Evolutionary conservation across 2,797 vertebrate species (phyloP).

Genomic region (Acanthiza pusilla): DNA sequence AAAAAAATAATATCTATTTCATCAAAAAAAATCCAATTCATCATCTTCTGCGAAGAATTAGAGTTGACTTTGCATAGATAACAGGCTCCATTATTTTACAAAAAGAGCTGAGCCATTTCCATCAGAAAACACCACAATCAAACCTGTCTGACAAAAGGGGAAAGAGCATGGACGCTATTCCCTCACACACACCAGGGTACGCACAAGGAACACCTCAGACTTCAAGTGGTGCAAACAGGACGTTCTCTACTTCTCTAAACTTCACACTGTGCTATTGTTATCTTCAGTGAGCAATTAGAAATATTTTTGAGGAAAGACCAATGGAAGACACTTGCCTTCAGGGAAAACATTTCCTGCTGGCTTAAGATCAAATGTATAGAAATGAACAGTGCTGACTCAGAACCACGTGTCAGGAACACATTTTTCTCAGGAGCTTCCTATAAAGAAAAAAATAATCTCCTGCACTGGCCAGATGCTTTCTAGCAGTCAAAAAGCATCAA

Average conservation of each 20-base stretch:
- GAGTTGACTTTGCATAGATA: slow-evolving; percentile 36
- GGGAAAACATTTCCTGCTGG: slow-evolving; percentile 27
- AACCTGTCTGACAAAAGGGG: neutral
- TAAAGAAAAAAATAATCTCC: neutral
- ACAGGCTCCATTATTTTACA: neutral
- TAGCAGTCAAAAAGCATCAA: neutral
- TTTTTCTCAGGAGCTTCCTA: neutral
- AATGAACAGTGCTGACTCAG: neutral
- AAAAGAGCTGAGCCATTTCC: neutral
- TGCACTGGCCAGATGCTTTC: neutral
- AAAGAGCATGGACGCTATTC: neutral
- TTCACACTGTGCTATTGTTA: neutral
- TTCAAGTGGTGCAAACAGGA: neutral
- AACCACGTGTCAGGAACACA: neutral
- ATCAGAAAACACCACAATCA: neutral
- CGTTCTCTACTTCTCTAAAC: neutral
- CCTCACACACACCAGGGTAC: neutral
- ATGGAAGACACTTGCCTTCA: slow-evolving; percentile 20
- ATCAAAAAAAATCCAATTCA: neutral
- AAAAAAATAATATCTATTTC: neutral
- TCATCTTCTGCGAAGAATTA: slow-evolving; percentile 2
- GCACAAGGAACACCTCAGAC: neutral
- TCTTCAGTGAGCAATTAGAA: neutral
- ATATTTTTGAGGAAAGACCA: neutral
- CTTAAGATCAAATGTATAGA: neutral